Percentiles rank a stretch among this genome's conserved stretches.
phyloP scores from a whole-genome alignment of 1,140 invertebrate species.

The Penaeus japonicus region DNA sequence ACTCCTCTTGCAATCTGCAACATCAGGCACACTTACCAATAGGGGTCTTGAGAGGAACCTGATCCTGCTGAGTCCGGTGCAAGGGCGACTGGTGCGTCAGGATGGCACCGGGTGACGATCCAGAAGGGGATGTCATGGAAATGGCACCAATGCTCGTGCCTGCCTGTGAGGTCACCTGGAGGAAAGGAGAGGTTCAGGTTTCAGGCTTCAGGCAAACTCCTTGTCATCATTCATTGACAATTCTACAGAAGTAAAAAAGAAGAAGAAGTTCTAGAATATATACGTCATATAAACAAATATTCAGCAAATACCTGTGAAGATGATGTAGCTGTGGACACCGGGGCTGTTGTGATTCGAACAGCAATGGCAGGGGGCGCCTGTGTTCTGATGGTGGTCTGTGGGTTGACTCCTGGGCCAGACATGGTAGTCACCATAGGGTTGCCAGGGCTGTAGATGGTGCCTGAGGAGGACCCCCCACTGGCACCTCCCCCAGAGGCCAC shows the following conservation, averaged over 20 bases:
- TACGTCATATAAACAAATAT: not conserved
- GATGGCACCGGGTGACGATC: constrained; percentile 19
- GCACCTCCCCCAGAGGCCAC: not conserved
- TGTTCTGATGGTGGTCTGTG: constrained; percentile 33
- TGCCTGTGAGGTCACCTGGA: constrained; percentile 43
- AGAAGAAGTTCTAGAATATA: not conserved
- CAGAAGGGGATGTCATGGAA: constrained; percentile 38
- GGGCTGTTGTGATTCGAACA: constrained; percentile 44
- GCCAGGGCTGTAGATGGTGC: constrained; percentile 19
- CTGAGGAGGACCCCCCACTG: not conserved
- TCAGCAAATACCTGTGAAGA: not conserved
- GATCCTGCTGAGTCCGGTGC: constrained; percentile 31
- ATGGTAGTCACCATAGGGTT: constrained; percentile 25
- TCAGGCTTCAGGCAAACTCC: not conserved
- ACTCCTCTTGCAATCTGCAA: too few relatives aligned
- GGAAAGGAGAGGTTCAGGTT: not conserved
- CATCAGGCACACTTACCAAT: constrained; percentile 27
- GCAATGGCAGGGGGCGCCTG: constrained; percentile 27
- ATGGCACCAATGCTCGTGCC: constrained; percentile 39
- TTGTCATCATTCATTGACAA: too few relatives aligned
- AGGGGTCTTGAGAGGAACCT: constrained; percentile 41
- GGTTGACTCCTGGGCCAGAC: not conserved
- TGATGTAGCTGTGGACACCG: constrained; percentile 10
- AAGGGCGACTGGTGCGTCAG: constrained; percentile 34
- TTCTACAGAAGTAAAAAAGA: too few relatives aligned